Base-by-base conservation (phyloP, 2,888 invertebrate genomes). In the Xestoiulus laeticollis region DNA sequence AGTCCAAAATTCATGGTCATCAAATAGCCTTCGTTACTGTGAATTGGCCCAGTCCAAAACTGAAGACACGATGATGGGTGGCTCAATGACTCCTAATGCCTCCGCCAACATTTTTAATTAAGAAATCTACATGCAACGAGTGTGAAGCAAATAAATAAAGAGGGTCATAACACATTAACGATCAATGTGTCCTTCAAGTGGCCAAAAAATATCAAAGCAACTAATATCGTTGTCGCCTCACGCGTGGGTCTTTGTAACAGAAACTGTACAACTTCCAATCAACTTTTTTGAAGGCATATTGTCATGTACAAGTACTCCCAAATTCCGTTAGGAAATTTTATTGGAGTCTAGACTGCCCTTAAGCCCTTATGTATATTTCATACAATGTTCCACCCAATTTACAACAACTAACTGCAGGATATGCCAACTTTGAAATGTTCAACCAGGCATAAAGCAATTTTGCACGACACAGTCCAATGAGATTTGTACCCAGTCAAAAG, bases 91-190 rank as follows among this genome's bases (percentile, higher is more conserved):
- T 68, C 68, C 68, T 8, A 68, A 26, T 26, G 26, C 68, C 68
- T 68, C 68, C 68, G 68, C 68, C n/a, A 68, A 68, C 68, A 16
- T 10, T 68, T 68, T 59, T 68, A 68, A 68, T 68, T 68, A 68
- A 68, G 68, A 68, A 68, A 68, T 68, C 68, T 68, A 68, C 68
- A 68, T 68, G 68, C 68, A 68, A 68, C 26, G 68, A 68, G 68
- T 68, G 68, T 68, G 68, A 68, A 68, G 68, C 68, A 68, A 68
- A 68, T 68, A 68, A 68, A 68, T 68, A 68, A 68, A 68, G 68
- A 68, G 68, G 68, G 68, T 26, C 68, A 68, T 68, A 68, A 68
- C 68, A 68, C 68, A 26, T 68, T 68, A 68, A 68, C 26, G 68
- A 68, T 68, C 68, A 68, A 68, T 68, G 68, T 26, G 68, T 68